Evolutionary conservation across 2,797 vertebrate species (phyloP), one percentile per base, ranked within the genome.

Genomic region (Centropyge bicolor): DNA sequence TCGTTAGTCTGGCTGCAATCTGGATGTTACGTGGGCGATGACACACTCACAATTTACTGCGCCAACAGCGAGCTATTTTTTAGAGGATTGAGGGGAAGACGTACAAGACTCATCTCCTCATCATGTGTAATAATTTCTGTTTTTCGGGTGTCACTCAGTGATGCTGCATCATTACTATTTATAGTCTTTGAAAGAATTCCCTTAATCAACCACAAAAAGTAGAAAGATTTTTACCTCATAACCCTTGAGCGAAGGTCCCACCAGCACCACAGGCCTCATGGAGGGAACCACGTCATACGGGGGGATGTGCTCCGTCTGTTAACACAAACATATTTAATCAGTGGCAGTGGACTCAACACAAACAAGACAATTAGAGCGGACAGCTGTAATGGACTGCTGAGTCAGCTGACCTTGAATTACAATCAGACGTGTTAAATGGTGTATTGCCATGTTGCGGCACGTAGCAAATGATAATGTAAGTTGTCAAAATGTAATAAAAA

Each of bases 261-360:
- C 98, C 90, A 99, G 91, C 74, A 99, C 97, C 55, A 99, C 98
- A 0, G 98, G 98, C 90, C 98, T 96, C 98, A 99, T 99, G 8
- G 98, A 99, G 17, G 98, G 98, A 16, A 99, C 98, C 1, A 99
- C 98, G 17, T 99, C 98, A 1, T 99, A 99, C 0, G 98, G 98
- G 69, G 98, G 97, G 78, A 98, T 76, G 49, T 99, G 97, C 84
- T 99, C 98, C 74, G 96, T 98, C 98, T 99, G 89, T 77, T 84
- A 89, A 88, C 68, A 91, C 81, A 93, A 77, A 88, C 84, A 68
- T 4, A 17, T 66, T 27, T 24, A 84, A 63, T 81, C 76, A 90
- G 67, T 62, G 66, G 77, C 66, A 59, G 67, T 6, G 13, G 16
- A 78, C 55, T 65, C 64, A 57, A 67, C 49, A 41, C 45, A 54